Evolutionary conservation across 2,797 vertebrate genomes (phyloP), one percentile per base, ranked within the genome.

Genomic region (Meda fulgida): DNA sequence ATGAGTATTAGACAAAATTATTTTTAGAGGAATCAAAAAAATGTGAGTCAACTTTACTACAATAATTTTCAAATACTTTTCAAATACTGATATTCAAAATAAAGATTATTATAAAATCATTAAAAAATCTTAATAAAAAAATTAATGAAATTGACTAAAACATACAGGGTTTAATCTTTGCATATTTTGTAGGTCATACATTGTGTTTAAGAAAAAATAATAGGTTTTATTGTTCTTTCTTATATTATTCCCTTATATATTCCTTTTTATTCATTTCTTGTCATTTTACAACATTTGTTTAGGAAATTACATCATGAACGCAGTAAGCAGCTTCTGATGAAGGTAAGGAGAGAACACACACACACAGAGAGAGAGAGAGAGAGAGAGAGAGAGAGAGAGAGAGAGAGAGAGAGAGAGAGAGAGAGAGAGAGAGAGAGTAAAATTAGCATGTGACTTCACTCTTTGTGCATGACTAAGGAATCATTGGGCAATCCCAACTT

Each of bases 371-470:
- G 23, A 1, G 36, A 36, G 38, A 67, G 34, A 36, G n/a, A 1
- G 11, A 7, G 69, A 14, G 40, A 36, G 38, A 67, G 34, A 36
- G n/a, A 1, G 11, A 7, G 69, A 14, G 40, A 36, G 38, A 67
- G 34, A 36, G n/a, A 1, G 11, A 5, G 69, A 14, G 34, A 36
- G 38, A 67, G 34, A 36, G n/a, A 1, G 11, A 7, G 69, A 14
- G 40, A 36, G 38, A 67, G 34, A 36, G n/a, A 1, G 11, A 7
- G n/a, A n/a, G 11, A 7, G 69, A 11, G 40, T 86, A 89, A 86
- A 86, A 76, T 71, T 84, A 85, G 34, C 73, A 3, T 0, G 14
- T 86, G 84, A 88, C 58, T 63, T 88, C 82, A 87, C 34, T 23
- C 60, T 38, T 13, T 51, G 46, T 46, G 83, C 55, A 73, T 66